Base-by-base conservation (phyloP, 2,797 vertebrate genomes). In the Sebastes steindachneri region DNA sequence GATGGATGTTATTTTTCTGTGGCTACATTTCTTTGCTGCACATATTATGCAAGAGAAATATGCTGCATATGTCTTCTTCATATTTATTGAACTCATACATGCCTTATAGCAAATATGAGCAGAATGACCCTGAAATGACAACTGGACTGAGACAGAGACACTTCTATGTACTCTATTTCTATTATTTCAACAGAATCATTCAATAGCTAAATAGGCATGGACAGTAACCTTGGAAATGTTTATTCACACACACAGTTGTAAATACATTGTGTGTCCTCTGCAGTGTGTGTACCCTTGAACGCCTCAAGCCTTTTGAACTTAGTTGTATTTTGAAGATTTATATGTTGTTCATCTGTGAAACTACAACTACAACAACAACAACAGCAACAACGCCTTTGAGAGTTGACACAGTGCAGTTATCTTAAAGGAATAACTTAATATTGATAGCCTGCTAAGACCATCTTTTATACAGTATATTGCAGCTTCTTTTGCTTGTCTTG, bases 81-180 rank as follows among this genome's bases (percentile, higher is more conserved):
- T 77, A 60, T 75, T 82, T 66, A 68, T 14, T 77, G 41, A 83
- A 77, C 48, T 68, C 45, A 66, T 68, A 77, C 37, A 81, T 35
- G 62, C 77, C 11, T 66, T 45, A 8, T 19, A 57, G 66, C 45
- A 86, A 81, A 82, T 73, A 35, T 68, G 57, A 79, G 67, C 41
- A 59, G 33, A 58, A 45, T 73, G 70, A 84, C 67, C 77, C 63
- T 77, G 59, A 81, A 64, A 80, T 59, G 54, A 74, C 28, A 64
- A 21, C 59, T 55, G 4, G 31, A 21, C 41, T 70, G 59, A 72
- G 75, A 76, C 5, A 25, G 37, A 63, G 54, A 68, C 11, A 23
- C 7, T 45, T 78, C n/a, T 65, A 6, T 48, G 48, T 31, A 31
- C 21, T 54, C 8, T 25, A 23, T 72, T 65, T 74, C n/a, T 68